These are phyloP conservation scores for Clamator glandarius DNA, from an alignment of 2,797 vertebrate species.

Conservation along the genomic window DNA sequence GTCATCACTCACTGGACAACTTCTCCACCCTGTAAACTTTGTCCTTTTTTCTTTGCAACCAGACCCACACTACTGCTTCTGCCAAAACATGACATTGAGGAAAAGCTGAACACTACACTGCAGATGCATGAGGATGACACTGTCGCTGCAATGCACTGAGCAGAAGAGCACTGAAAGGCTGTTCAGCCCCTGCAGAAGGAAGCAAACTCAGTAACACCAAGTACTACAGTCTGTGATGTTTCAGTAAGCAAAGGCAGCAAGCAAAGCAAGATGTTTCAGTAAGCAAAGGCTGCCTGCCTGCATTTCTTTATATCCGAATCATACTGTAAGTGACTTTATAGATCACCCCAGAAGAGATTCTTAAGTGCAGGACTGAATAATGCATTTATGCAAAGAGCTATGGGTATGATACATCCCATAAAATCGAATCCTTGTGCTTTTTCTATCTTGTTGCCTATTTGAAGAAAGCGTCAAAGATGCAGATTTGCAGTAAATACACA, in stretches of 20 bases:
- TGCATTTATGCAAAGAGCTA: neutral
- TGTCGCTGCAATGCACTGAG: neutral
- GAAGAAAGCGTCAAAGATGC: neutral
- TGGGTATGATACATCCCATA: neutral
- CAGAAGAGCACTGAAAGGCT: neutral
- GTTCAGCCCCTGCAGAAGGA: neutral
- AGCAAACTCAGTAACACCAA: accelerated
- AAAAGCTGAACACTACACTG: accelerated
- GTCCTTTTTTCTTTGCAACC: neutral
- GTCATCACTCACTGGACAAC: neutral
- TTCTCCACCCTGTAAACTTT: neutral
- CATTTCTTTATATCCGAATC: neutral
- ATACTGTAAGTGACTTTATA: neutral
- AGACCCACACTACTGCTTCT: neutral
- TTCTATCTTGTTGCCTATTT: neutral
- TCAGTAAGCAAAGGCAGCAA: neutral
- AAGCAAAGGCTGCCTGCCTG: neutral
- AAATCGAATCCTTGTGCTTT: neutral
- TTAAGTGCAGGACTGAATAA: neutral
- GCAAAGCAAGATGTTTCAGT: neutral
- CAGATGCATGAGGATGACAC: neutral
- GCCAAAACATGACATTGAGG: accelerated
- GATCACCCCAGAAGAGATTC: neutral
- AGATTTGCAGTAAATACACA: neutral
- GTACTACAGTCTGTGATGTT: neutral